A percentile compares a stretch with the other conserved stretches of the same genome.
phyloP scores from a whole-genome alignment of 2,888 invertebrate genomes.

The Erannis defoliaria region DNA sequence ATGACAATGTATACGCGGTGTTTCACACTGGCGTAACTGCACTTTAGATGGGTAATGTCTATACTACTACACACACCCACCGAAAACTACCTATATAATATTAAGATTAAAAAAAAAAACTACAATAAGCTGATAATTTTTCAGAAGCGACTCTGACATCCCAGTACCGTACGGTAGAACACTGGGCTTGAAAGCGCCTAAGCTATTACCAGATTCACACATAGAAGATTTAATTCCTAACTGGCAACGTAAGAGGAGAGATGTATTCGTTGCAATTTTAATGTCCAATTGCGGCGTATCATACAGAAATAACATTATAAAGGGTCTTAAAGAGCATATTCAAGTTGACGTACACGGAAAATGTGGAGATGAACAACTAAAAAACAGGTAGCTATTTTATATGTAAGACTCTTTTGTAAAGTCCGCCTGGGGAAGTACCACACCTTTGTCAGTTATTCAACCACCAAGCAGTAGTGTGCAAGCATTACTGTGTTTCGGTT shows the following conservation, averaged over 20 bases:
- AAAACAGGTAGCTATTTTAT: constrained; percentile 38
- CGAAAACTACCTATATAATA: too few species aligned
- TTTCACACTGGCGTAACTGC: too few species aligned
- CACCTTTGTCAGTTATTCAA: too few species aligned
- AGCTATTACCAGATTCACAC: constrained; percentile 16
- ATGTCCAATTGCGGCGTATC: constrained; percentile 86
- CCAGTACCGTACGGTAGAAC: constrained; percentile 90
- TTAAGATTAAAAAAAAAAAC: too few species aligned
- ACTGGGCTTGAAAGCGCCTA: constrained; percentile 54
- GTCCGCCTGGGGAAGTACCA: too few species aligned
- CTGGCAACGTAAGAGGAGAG: constrained; percentile 75
- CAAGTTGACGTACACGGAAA: constrained; percentile 85
- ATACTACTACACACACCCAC: too few species aligned
- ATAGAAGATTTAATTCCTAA: constrained; percentile 61
- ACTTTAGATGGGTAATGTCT: too few species aligned
- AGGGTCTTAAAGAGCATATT: constrained; percentile 86
- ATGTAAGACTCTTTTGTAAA: too few species aligned
- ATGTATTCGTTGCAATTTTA: constrained; percentile 83
- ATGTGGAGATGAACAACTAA: constrained; percentile 71
- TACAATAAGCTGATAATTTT: constrained; percentile 43
- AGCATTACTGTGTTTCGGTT: too few species aligned
- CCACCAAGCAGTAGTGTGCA: too few species aligned
- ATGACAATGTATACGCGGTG: too few species aligned
- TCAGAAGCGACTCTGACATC: constrained; percentile 88
- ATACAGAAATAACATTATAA: constrained; percentile 82